Conservation (phyloP, 2,797 vertebrate genomes). For the Oreonectes daqikongensis region DNA sequence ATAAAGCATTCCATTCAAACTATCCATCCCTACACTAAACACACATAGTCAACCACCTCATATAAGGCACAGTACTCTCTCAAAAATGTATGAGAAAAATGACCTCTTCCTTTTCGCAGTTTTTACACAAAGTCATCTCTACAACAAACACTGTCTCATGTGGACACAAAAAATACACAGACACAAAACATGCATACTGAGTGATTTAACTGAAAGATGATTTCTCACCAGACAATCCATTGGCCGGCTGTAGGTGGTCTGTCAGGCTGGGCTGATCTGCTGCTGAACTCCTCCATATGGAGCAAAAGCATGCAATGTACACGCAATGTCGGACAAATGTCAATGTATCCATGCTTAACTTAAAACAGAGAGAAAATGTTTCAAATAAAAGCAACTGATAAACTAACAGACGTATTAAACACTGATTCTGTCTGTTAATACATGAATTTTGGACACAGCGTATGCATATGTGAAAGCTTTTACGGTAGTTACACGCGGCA, state of each 20-base stretch:
- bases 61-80: not conserved
- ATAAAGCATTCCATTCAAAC: not conserved
- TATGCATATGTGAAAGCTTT: not conserved
- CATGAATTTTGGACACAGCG: not conserved
- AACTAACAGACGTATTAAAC: not conserved
- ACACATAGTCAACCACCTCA: not conserved
- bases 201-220: slow-evolving; percentile 5
- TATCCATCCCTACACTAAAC: not conserved
- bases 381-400: not conserved
- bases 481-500: not conserved
- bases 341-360: slow-evolving; percentile 47
- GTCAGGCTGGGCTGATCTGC: slow-evolving; percentile 43
- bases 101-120: not conserved
- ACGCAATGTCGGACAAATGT: slow-evolving; percentile 34
- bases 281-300: slow-evolving; percentile 41
- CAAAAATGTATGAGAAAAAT: not conserved
- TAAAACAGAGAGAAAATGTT: slow-evolving; percentile 34
- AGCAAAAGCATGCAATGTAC: slow-evolving; percentile 48
- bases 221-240: slow-evolving; percentile 50
- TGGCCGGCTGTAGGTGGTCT: slow-evolving; percentile 34
- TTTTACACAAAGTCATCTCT: not conserved
- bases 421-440: not conserved
- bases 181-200: not conserved
- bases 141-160: not conserved
- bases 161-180: not conserved